Evolutionary conservation across 2,888 invertebrate species (phyloP).

Genomic region (Eupeodes latifasciatus): DNA sequence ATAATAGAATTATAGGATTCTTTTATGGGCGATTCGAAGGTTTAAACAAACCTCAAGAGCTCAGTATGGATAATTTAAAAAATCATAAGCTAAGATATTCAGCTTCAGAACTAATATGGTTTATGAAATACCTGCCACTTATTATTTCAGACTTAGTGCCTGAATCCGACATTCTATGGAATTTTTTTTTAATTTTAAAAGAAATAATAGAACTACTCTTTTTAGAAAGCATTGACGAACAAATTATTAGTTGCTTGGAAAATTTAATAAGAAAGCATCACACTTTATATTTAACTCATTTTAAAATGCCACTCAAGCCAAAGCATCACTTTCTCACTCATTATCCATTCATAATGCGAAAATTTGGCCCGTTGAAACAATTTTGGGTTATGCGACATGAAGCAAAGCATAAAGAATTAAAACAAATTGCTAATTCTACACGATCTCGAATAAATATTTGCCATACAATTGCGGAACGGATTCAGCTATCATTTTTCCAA

Average conservation of each 20-base stretch:
- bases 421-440: conserved; percentile 7
- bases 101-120: conserved; percentile 2
- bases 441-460: conserved; percentile 26
- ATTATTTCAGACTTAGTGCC: conserved; percentile 9
- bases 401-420: conserved; percentile 38
- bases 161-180: neutral
- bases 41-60: conserved; percentile 21
- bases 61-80: conserved; percentile 6
- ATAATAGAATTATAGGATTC: neutral
- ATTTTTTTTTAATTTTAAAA: conserved; percentile 13
- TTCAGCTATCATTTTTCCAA: conserved; percentile 22
- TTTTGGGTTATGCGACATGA: conserved; percentile 41
- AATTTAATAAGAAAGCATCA: conserved; percentile 1
- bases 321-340: conserved; percentile 48
- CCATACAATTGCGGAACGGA: conserved; percentile 22
- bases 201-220: conserved; percentile 10
- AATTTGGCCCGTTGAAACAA: conserved; percentile 22
- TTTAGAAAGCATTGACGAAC: conserved; percentile 17
- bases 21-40: conserved; percentile 21
- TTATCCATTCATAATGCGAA: conserved; percentile 34
- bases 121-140: conserved; percentile 3
- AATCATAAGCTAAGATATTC: conserved; percentile 13
- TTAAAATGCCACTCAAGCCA: conserved; percentile 28
- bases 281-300: conserved; percentile 15
- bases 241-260: neutral